Conservation (phyloP, 2,888 invertebrate genomes). For the Ferrisia virgata region DNA sequence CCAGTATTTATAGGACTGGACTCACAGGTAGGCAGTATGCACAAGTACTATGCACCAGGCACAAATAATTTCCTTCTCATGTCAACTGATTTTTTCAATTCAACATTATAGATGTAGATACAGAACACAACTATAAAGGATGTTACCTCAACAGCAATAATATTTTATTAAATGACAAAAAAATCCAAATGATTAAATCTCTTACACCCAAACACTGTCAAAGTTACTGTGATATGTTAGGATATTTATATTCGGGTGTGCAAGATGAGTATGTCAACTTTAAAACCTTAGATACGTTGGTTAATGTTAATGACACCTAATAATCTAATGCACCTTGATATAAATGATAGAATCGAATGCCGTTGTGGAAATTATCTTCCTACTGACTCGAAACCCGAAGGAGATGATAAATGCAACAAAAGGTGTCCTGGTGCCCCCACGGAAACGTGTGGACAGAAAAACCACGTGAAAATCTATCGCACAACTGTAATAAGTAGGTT, state of each 20-base stretch:
- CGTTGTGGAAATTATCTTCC: constrained; percentile 42
- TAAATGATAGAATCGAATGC: constrained; percentile 43
- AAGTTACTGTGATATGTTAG: constrained; percentile 39
- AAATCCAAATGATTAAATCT: constrained; percentile 36
- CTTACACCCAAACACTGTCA: constrained; percentile 44
- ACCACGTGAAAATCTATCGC: constrained; percentile 40
- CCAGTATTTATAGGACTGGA: constrained; percentile 49
- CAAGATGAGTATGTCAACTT: constrained; percentile 20
- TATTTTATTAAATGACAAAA: constrained; percentile 22
- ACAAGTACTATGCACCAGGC: not conserved
- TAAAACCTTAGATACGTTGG: not conserved
- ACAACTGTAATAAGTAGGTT: constrained; percentile 20
- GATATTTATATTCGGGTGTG: constrained; percentile 46
- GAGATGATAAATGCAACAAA: constrained; percentile 32
- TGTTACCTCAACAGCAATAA: constrained; percentile 40
- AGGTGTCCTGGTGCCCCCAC: constrained; percentile 34
- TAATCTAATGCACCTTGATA: too few relatives aligned
- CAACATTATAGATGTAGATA: not conserved
- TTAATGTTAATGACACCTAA: not conserved
- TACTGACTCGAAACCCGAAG: not conserved
- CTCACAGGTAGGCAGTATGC: constrained; percentile 26
- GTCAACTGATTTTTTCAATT: not conserved
- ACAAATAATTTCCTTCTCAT: not conserved
- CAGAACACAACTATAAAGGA: constrained; percentile 12
- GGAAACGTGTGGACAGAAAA: constrained; percentile 45